These are phyloP conservation scores for Amiota communis DNA, from an alignment of 2,888 invertebrate genomes.

Conservation along the genomic window DNA sequence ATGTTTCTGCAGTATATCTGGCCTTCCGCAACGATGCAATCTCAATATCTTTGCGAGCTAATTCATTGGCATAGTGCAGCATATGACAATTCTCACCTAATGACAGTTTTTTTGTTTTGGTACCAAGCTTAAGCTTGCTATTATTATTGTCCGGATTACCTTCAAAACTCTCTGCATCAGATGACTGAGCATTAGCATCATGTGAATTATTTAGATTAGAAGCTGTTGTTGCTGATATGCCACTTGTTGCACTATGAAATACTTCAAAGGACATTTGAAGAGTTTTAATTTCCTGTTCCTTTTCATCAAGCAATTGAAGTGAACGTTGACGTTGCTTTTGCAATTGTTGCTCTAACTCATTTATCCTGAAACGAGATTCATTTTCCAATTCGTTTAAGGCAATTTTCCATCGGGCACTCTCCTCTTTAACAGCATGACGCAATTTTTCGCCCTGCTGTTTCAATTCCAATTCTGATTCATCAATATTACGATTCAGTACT, in stretches of 20 bases:
- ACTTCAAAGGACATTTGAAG: conserved; percentile 76
- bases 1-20: conserved; percentile 78
- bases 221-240: conserved; percentile 3
- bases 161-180: conserved; percentile 61
- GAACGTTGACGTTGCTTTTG: conserved; percentile 87
- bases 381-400: conserved; percentile 72
- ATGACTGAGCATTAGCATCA: conserved; percentile 50
- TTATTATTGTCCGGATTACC: conserved; percentile 36
- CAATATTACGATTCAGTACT: conserved; percentile 77
- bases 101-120: conserved; percentile 64
- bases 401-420: conserved; percentile 69
- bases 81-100: conserved; percentile 81
- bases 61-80: conserved; percentile 87
- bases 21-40: conserved; percentile 82
- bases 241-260: conserved; percentile 62
- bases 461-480: conserved; percentile 79
- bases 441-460: conserved; percentile 77
- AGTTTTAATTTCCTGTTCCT: conserved; percentile 82
- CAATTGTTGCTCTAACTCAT: conserved; percentile 81
- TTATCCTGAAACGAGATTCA: conserved; percentile 75
- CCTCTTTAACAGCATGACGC: conserved; percentile 74
- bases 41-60: conserved; percentile 86
- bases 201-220: conserved; percentile 4
- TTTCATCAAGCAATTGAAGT: conserved; percentile 84
- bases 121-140: conserved; percentile 39